phyloP scores from a whole-genome alignment of 2,113 vertebrate genomes.

The Engystomops pustulosus region DNA sequence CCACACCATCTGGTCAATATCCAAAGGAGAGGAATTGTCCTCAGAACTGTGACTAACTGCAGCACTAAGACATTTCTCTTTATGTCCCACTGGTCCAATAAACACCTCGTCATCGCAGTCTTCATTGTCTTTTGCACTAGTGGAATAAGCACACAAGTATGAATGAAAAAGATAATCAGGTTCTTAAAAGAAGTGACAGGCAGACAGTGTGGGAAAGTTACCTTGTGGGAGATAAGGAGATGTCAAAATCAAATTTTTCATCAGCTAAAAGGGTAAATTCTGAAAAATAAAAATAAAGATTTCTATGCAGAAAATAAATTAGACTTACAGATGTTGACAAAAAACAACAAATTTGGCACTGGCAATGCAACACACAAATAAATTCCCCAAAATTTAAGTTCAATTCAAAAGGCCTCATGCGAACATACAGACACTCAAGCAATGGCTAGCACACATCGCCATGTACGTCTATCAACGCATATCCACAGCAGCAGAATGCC shows the following conservation, averaged over 20 bases:
- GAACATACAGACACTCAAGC: too few relatives aligned
- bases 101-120: conserved; percentile 90
- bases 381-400: too few relatives aligned
- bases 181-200: too few relatives aligned
- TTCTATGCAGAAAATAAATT: not conserved
- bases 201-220: conserved; percentile 63
- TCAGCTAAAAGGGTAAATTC: conserved; percentile 71
- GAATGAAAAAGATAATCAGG: not conserved
- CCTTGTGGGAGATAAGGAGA: conserved; percentile 77
- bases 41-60: not conserved
- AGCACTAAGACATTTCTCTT: conserved; percentile 76
- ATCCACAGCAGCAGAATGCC: too few relatives aligned
- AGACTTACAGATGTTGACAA: not conserved
- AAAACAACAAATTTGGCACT: too few relatives aligned
- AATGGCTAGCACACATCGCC: too few relatives aligned
- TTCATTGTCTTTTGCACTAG: conserved; percentile 73
- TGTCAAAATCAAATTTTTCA: conserved; percentile 81
- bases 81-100: conserved; percentile 76
- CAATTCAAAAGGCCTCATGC: too few relatives aligned
- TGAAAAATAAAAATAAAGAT: conserved; percentile 33
- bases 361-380: too few relatives aligned
- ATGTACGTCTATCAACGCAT: too few relatives aligned
- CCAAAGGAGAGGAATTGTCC: not conserved
- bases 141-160: conserved; percentile 39
- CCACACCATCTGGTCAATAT: conserved; percentile 69